Base-by-base conservation (phyloP, 2,113 vertebrate species). In the Eolophus roseicapilla region DNA sequence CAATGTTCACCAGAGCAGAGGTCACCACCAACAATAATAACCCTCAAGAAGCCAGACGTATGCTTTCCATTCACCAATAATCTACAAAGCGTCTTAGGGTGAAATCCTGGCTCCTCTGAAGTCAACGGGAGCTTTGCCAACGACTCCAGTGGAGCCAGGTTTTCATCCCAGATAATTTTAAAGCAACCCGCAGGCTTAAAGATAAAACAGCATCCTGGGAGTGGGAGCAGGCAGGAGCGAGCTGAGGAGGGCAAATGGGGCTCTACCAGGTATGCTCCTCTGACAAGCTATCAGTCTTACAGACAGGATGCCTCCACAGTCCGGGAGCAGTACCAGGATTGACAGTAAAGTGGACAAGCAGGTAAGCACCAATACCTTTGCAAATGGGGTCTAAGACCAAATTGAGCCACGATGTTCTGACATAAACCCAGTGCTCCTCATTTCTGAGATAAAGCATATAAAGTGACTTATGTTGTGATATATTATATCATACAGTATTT, bases 41-140 rank as follows among this genome's bases (percentile, higher is more conserved):
- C 92, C 95, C 90, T 87, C 25, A 1, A 96, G 91, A 96, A 96
- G 91, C 47, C 91, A 92, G 92, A 91, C 78, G 92, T 96, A 93
- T 93, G 92, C 95, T 96, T 95, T 94, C 92, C 91, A 96, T 96
- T 97, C 96, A 95, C 93, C 92, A 95, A 92, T 97, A 92, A 96
- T 96, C 95, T 96, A 96, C 96, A 94, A 95, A 97, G 96, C 50
- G 3, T 95, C 84, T 94, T 76, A 89, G 92, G 95, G 93, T 95
- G 96, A 94, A 97, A 96, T 96, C 91, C 86, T 95, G 93, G 81
- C 96, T 95, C 84, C 89, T 94, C 88, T 97, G 95, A 96, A 97
- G 96, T 96, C 95, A 91, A 87, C 86, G 94, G 95, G 93, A 96
- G 93, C 94, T 93, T 93, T 97, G 96, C 95, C 96, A 97, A 85